Conservation (phyloP, 2,113 vertebrate genomes). For the Catharus fuscescens region DNA sequence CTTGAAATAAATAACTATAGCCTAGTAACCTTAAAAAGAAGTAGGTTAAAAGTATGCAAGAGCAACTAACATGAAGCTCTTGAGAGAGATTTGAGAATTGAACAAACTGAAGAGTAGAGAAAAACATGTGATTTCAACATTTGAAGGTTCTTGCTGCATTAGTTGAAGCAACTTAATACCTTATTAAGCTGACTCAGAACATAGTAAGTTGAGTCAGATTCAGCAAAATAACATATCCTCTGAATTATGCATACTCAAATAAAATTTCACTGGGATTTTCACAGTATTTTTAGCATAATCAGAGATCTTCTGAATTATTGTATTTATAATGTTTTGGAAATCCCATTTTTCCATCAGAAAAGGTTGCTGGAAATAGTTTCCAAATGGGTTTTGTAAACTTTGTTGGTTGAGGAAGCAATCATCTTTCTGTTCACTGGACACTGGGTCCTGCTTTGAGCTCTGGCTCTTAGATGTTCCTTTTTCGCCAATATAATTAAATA, state of each 20-base stretch:
- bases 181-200: background rate
- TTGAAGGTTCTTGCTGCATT: background rate
- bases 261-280: background rate
- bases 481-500: background rate
- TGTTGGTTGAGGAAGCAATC: background rate
- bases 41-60: background rate
- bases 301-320: background rate
- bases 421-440: background rate
- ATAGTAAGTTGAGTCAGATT: background rate
- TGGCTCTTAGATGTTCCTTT: background rate
- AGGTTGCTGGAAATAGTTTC: background rate
- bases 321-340: constrained; percentile 2
- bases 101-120: background rate
- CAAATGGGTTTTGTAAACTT: background rate
- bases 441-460: background rate
- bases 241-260: background rate
- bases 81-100: background rate
- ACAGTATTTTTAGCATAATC: background rate
- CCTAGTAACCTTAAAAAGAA: background rate
- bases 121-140: background rate
- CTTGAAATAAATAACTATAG: background rate
- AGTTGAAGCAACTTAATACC: background rate
- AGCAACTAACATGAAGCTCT: background rate
- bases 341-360: constrained; percentile 16
- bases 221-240: background rate